These are phyloP conservation scores for Drosophila glabriapex DNA, from an alignment of 2,888 invertebrate genomes.

Conservation along the genomic window DNA sequence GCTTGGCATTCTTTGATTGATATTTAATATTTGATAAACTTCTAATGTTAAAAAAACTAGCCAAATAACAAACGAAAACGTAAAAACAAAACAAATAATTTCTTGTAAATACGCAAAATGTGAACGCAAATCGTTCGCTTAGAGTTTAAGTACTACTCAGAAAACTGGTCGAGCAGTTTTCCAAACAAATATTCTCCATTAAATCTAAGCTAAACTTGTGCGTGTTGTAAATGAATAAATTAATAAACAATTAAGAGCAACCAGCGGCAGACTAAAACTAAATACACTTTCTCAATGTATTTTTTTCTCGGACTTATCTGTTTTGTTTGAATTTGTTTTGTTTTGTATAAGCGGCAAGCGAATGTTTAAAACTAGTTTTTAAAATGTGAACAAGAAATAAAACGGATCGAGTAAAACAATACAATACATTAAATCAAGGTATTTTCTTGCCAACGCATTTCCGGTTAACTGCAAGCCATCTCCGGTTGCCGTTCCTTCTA, in stretches of 20 bases:
- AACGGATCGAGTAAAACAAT: constrained; percentile 37
- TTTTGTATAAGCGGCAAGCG: constrained; percentile 24
- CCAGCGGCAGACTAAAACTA: constrained; percentile 14
- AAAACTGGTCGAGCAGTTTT: constrained; percentile 38
- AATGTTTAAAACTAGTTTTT: constrained; percentile 57
- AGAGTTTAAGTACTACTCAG: constrained; percentile 43
- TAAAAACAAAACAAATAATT: constrained; percentile 58
- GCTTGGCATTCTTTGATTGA: constrained; percentile 57
- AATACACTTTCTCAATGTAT: constrained; percentile 22
- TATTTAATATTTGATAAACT: constrained; percentile 31
- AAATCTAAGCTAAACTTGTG: constrained; percentile 69
- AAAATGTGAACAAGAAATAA: constrained; percentile 48
- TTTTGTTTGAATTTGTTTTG: constrained; percentile 38
- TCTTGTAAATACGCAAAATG: constrained; percentile 61
- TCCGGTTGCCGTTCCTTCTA: not conserved
- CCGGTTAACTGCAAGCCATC: constrained; percentile 15
- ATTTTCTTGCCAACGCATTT: constrained; percentile 15
- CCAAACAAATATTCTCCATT: constrained; percentile 68
- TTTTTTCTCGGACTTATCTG: constrained; percentile 32
- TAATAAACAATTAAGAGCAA: constrained; percentile 24
- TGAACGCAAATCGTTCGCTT: constrained; percentile 37
- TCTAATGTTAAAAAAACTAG: constrained; percentile 19
- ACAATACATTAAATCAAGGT: constrained; percentile 24
- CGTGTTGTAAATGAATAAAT: constrained; percentile 72
- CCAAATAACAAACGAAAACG: constrained; percentile 15